Evolutionary conservation across 1,140 invertebrate species (phyloP).

Genomic region (Pissodes strobi): DNA sequence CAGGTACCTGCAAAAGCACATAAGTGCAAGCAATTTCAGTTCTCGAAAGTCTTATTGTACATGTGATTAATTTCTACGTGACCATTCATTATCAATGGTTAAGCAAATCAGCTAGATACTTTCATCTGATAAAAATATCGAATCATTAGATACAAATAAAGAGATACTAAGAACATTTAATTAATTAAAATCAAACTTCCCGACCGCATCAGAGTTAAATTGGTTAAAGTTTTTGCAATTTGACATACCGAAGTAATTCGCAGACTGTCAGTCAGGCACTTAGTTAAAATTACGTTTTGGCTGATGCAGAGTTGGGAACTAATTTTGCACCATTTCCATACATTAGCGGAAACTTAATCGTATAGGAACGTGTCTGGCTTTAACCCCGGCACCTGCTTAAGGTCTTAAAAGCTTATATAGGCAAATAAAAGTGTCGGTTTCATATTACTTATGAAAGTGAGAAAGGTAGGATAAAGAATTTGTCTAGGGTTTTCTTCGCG

Average conservation of each 20-base stretch:
- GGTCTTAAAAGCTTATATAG: not conserved
- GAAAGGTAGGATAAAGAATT: too few species aligned
- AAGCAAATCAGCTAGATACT: too few species aligned
- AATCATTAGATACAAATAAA: too few species aligned
- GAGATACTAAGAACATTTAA: not conserved
- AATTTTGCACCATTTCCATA: constrained; percentile 11
- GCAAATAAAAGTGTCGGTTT: not conserved
- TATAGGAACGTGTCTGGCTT: constrained; percentile 3
- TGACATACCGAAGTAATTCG: not conserved
- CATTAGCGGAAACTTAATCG: constrained; percentile 4
- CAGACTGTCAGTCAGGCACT: constrained; percentile 7
- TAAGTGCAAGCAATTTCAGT: too few species aligned
- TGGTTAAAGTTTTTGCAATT: not conserved
- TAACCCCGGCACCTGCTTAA: not conserved
- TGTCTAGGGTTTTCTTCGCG: too few species aligned
- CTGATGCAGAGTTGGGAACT: constrained; percentile 7
- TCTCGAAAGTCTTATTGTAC: too few species aligned
- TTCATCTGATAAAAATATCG: too few species aligned
- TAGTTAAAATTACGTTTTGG: constrained; percentile 12
- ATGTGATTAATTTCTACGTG: too few species aligned
- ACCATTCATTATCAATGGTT: too few species aligned
- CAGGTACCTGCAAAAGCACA: too few species aligned
- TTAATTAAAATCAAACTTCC: constrained; percentile 8
- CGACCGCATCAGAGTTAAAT: not conserved
- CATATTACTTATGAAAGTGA: too few species aligned